Conservation (phyloP, 2,113 vertebrate genomes). For the Suricata suricatta region DNA sequence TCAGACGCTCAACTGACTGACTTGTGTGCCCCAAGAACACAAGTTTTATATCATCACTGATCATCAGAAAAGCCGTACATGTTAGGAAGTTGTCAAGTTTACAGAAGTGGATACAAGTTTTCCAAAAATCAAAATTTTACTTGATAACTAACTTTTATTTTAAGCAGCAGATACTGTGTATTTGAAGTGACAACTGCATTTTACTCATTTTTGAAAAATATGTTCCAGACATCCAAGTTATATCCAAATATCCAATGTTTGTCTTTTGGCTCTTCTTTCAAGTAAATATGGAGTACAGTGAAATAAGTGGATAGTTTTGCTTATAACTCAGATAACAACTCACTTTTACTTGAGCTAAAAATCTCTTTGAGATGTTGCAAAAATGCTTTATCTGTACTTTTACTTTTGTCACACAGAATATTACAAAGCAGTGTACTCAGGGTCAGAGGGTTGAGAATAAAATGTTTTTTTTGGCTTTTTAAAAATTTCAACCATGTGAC, state of each 20-base stretch:
- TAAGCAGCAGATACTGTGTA: neutral
- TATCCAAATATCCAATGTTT: neutral
- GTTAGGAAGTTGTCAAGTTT: neutral
- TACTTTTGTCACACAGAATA: neutral
- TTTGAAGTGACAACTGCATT: neutral
- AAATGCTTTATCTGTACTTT: neutral
- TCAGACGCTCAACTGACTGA: too few relatives aligned
- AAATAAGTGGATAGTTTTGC: neutral
- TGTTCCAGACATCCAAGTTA: neutral
- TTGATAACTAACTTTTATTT: neutral
- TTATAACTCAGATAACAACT: neutral
- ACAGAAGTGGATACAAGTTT: neutral
- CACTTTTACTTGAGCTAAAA: neutral
- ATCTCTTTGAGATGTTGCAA: neutral
- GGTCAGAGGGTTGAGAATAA: neutral
- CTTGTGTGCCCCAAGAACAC: too few relatives aligned
- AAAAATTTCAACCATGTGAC: neutral
- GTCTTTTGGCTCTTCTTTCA: neutral
- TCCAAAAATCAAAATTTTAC: neutral
- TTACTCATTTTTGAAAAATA: neutral
- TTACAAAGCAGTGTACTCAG: neutral
- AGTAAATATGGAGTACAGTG: neutral
- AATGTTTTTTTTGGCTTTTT: neutral
- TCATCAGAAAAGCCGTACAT: neutral
- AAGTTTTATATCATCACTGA: neutral